These are phyloP conservation scores for Panagrolaimus sp. DNA, from an alignment of 1,140 invertebrate genomes.

Conservation along the genomic window DNA sequence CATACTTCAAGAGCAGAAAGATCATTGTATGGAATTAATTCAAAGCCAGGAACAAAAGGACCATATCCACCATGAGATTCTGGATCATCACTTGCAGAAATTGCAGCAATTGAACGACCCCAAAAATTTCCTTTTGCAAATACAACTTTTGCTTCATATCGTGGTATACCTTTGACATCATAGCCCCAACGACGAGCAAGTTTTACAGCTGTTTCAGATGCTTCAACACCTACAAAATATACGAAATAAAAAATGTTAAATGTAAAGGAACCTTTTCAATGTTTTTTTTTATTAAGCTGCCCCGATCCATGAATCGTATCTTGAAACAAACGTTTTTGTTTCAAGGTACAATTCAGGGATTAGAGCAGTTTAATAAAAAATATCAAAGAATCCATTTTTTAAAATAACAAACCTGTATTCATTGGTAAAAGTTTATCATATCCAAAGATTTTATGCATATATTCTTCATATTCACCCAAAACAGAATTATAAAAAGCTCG, in stretches of 20 bases:
- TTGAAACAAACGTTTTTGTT: too few species aligned
- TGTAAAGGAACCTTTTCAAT: conserved; percentile 15
- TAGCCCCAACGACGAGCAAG: conserved; percentile 89
- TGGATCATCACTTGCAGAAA: conserved; percentile 86
- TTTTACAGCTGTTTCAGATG: conserved; percentile 90
- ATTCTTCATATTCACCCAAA: conserved; percentile 88
- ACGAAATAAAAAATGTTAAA: conserved; percentile 12
- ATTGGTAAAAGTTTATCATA: conserved; percentile 93
- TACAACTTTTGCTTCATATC: conserved; percentile 81
- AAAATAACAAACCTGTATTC: conserved; percentile 74
- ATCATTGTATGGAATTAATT: conserved; percentile 82
- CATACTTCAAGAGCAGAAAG: conserved; percentile 73
- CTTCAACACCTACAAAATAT: conserved; percentile 75
- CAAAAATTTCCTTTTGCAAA: conserved; percentile 95
- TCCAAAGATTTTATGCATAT: conserved; percentile 78
- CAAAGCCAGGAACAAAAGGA: conserved; percentile 90
- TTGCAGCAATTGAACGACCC: conserved; percentile 86
- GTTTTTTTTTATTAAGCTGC: conserved; percentile 18
- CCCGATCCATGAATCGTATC: too few species aligned
- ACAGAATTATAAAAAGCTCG: conserved; percentile 89
- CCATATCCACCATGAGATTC: conserved; percentile 78
- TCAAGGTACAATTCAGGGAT: too few species aligned
- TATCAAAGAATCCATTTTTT: neutral
- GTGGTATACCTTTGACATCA: conserved; percentile 77
- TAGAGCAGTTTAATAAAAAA: neutral